phyloP scores from a whole-genome alignment of 2,888 invertebrate species.

The Schizotus pectinicornis region DNA sequence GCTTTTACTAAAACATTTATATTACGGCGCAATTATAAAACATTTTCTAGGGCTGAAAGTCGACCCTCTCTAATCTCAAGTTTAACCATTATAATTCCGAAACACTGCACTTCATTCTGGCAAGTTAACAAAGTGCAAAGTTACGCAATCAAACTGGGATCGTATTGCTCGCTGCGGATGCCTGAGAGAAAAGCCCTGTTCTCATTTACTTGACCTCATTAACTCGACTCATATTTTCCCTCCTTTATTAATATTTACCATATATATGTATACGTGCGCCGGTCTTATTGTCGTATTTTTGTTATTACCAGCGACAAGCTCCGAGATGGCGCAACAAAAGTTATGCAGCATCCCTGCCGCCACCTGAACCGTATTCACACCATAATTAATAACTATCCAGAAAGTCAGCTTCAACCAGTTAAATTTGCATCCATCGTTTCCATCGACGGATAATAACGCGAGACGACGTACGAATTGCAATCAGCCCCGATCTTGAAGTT shows the following conservation, averaged over 20 bases:
- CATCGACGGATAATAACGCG: too few species aligned
- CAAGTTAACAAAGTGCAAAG: conserved; percentile 56
- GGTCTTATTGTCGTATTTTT: not conserved
- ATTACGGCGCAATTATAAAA: conserved; percentile 46
- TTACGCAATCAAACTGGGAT: conserved; percentile 54
- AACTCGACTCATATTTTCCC: conserved; percentile 33
- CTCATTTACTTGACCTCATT: conserved; percentile 41
- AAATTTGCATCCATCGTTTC: too few species aligned
- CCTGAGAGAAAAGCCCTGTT: conserved; percentile 43
- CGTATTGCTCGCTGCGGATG: conserved; percentile 38
- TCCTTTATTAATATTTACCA: conserved; percentile 28
- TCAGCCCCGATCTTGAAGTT: too few species aligned
- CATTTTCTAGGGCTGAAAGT: conserved; percentile 45
- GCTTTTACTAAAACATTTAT: conserved; percentile 43
- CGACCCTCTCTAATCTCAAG: conserved; percentile 51
- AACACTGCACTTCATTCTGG: conserved; percentile 55
- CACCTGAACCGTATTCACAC: too few species aligned
- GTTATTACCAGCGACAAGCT: too few species aligned
- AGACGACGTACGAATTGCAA: too few species aligned
- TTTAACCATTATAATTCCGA: conserved; percentile 56
- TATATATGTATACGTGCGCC: not conserved
- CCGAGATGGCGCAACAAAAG: too few species aligned
- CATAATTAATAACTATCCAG: too few species aligned
- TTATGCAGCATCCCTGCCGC: too few species aligned
- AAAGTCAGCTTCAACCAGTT: too few species aligned